Evolutionary conservation across 2,888 invertebrate genomes (phyloP), one percentile per base, ranked within the genome.

Genomic region (Empis stercorea): DNA sequence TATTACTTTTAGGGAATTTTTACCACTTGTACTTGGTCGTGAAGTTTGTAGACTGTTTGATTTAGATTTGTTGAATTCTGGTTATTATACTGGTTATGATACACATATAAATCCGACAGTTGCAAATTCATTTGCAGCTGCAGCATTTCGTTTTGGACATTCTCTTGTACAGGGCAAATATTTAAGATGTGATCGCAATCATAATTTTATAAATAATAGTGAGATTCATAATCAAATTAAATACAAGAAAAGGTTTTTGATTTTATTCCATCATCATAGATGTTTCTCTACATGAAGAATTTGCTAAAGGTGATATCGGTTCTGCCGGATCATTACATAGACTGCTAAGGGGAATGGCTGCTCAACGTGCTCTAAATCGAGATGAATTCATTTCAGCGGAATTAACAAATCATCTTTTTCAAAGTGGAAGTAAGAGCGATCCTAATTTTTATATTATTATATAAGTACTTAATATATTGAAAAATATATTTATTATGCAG

Each of bases 91-190:
- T 4, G 78, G 78, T 7, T 88, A 88, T 62, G 79, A 81, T 59
- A 66, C 74, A 0, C 77, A 76, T 52, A 70, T 79, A 3, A 84
- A 87, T 69, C 81, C 87, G 1, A 78, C 79, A 3, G 76, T 87
- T 0, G 83, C 84, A 1, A 88, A 87, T 64, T 74, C 82, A 0
- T 89, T 89, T 66, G 78, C 83, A 0, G 77, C 87, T 0, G 87
- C 88, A 1, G 89, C 89, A 3, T 89, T 86, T 65, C 75, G 89
- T 17, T 89, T 89, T 63, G 89, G 89, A 0, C 89, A 89, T 63
- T 88, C 89, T 39, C 70, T 93, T 52, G 87, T 92, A 4, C 87
- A 89, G 59, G 76, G 78, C 7, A 79, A 81, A 10, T 83, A 89
- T 62, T 72, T 85, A 52, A 74, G 88, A 51, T 82, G 76, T 57